A percentile compares a stretch with the other conserved stretches of the same genome.
These are phyloP conservation scores for Crenichthys baileyi DNA, from an alignment of 2,797 vertebrate species.

Conservation along the genomic window DNA sequence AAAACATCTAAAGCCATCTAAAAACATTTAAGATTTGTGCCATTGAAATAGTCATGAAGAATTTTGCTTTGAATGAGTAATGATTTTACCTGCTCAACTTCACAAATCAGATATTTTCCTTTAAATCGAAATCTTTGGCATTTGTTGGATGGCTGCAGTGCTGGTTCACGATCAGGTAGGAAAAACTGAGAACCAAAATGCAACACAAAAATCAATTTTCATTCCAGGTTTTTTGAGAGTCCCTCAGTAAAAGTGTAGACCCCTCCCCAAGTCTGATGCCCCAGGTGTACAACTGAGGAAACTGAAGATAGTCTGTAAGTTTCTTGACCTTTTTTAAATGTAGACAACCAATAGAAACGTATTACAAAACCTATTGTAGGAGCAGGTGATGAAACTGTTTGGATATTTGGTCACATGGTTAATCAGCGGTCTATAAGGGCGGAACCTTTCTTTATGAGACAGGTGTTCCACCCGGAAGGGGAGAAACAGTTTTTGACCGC, in stretches of 20 bases:
- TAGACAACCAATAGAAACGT: background rate
- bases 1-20: background rate
- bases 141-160: background rate
- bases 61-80: background rate
- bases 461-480: too few species aligned
- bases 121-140: background rate
- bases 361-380: background rate
- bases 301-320: background rate
- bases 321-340: background rate
- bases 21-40: background rate
- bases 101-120: background rate
- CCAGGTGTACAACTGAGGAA: background rate
- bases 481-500: too few species aligned
- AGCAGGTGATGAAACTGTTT: too few species aligned
- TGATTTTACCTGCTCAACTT: background rate
- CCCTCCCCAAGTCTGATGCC: background rate
- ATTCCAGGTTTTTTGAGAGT: background rate
- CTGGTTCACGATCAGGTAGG: background rate
- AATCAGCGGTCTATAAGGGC: too few species aligned
- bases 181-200: background rate
- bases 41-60: background rate
- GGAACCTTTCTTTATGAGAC: too few species aligned
- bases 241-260: background rate
- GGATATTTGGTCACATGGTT: too few species aligned
- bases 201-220: background rate